Base-by-base conservation (phyloP, 2,888 invertebrate genomes). In the Heliconius erato region DNA sequence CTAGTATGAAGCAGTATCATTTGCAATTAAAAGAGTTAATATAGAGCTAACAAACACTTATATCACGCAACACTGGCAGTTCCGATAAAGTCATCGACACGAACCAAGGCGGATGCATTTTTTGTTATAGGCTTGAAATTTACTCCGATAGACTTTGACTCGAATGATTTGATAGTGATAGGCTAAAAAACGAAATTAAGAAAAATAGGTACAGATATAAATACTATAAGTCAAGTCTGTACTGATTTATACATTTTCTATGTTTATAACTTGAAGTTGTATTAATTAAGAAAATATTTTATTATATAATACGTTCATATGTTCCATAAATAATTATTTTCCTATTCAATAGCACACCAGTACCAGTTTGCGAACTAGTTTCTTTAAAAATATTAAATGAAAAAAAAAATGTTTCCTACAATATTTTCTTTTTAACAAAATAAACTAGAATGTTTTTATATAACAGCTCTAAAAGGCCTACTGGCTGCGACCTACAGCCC, bases 41-140 rank as follows among this genome's bases (percentile, higher is more conserved):
- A 26, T 16, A 44, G 3, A 16, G 12, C 40, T 16, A 72, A 44
- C 3, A 67, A 82, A 68, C 28, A 69, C 67, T 69, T 54, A 69
- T 35, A 76, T 79, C 79, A 71, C 49, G 74, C 79, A 79, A 54
- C 63, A 82, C 69, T 67, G 67, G 26, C 63, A 71, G n/a, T 77
- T 71, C 71, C 72, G 49, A 77, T 72, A 77, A 28, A 77, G 76
- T 80, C 80, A 77, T 71, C 71, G 80, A 80, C 77, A 76, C 71
- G 79, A 63, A 77, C 69, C 71, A 69, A 77, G 67, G 72, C 79
- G 79, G 74, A 77, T 76, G 54, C 59, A n/a, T 69, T 77, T 77
- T 77, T 81, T 81, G 77, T 44, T 77, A n/a, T 49, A 71, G 71
- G 68, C 67, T n/a, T 59, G 32, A 40, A 35, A 23, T n/a, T 40